Conservation (phyloP, 1,140 invertebrate species). For the Nasonia vitripennis region DNA sequence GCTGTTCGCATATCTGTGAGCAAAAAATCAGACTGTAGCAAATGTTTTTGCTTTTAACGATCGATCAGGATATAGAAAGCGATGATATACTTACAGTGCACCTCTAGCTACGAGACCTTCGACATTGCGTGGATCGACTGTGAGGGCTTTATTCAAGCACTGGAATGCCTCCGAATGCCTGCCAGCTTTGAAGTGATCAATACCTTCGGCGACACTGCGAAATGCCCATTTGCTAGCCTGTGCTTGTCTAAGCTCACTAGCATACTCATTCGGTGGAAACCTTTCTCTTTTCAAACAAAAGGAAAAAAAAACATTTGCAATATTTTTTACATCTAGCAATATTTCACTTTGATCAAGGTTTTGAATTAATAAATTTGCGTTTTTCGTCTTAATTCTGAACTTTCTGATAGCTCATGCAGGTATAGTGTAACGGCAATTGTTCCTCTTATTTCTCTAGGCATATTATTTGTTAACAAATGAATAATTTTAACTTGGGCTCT, state of each 20-base stretch:
- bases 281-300: conserved; percentile 77
- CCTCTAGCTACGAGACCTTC: conserved; percentile 95
- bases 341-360: background rate
- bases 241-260: conserved; percentile 87
- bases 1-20: conserved; percentile 90
- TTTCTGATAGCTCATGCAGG: background rate
- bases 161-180: conserved; percentile 95
- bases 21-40: background rate
- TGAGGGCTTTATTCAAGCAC: conserved; percentile 93
- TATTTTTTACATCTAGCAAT: background rate
- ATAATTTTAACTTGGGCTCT: background rate
- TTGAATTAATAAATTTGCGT: background rate
- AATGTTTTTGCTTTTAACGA: background rate
- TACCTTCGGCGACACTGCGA: conserved; percentile 92
- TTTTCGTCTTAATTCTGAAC: no score
- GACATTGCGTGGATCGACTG: conserved; percentile 93
- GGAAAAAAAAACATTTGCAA: background rate
- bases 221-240: conserved; percentile 96
- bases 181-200: conserved; percentile 94
- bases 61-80: background rate
- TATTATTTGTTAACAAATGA: background rate
- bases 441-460: background rate
- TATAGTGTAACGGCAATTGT: background rate
- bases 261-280: conserved; percentile 88
- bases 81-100: conserved; percentile 81